A percentile compares a stretch with the other conserved stretches of the same genome.
These are phyloP conservation scores for Ammodytes marinus DNA, from an alignment of 2,113 vertebrate genomes.

Conservation along the genomic window DNA sequence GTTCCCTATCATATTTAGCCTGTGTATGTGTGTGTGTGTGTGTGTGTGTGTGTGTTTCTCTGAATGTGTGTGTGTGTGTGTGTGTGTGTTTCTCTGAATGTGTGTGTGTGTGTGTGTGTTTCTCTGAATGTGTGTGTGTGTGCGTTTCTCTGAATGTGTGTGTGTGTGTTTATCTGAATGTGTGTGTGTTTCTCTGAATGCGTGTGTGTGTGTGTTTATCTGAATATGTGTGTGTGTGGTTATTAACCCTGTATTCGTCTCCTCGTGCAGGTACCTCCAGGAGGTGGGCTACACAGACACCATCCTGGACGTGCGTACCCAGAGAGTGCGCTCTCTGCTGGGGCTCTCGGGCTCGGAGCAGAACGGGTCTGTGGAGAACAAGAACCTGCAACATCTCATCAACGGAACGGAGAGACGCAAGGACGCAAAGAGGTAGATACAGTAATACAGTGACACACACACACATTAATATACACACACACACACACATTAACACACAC, in stretches of 20 bases:
- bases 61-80: no score
- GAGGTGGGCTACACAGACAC: conserved; percentile 99
- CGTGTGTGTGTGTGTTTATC: conserved; percentile 17
- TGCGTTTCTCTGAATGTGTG: no score
- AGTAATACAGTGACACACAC: no score
- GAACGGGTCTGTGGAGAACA: conserved; percentile 98
- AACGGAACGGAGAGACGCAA: conserved; percentile 93
- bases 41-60: no score
- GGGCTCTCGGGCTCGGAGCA: conserved; percentile 95
- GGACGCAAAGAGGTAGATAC: conserved; percentile 83
- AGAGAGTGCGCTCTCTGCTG: conserved; percentile 97
- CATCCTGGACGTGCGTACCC: conserved; percentile 98
- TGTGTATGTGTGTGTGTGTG: no score
- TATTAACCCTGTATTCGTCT: neutral
- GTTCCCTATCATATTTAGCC: no score
- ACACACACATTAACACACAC: no score
- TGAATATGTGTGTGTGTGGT: neutral
- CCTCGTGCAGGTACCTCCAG: conserved; percentile 92
- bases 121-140: no score
- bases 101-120: no score
- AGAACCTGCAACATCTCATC: conserved; percentile 97
- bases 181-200: neutral
- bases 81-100: no score
- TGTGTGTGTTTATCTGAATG: no score
- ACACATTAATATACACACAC: no score